Evolutionary conservation across 2,113 vertebrate genomes (phyloP), one percentile per base, ranked within the genome.

Genomic region (Corythaixoides concolor): DNA sequence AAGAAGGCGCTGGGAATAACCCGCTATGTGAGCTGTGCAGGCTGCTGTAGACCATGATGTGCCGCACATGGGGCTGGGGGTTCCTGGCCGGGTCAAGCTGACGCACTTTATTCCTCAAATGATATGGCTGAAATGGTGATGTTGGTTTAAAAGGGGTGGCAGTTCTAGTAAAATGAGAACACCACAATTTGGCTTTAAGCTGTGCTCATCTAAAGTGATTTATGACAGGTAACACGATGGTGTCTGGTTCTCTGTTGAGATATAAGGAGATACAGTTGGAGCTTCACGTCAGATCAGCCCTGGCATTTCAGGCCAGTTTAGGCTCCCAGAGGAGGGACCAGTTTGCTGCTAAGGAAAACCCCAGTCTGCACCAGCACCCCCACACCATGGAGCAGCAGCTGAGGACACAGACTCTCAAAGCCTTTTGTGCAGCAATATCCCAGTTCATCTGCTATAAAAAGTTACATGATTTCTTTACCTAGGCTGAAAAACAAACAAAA

Each of bases 141-240:
- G 14, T 7, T 43, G 37, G 11, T 69, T 85, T 75, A 41, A 64
- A 91, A 60, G 10, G 9, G 10, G 32, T 37, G 11, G 9, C 27
- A 35, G 6, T 88, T 41, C 53, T 16, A 41, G 28, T 53, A 64
- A 85, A 64, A 53, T 12, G 52, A 78, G 64, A 62, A 32, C 11
- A 35, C 9, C 33, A 33, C 23, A 16, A 18, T 55, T 41, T 35
- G 26, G 43, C 43, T 87, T 37, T 67, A 43, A 52, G 8, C 5
- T 35, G 32, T 11, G 21, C n/a, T 78, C 9, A 30, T 82, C 27
- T 85, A 9, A 58, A 80, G n/a, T 35, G 49, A 82, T 90, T 72
- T 75, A 8, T 37, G 56, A 2, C 33, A 11, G 0, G 2, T 33
- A 27, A 59, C 3, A 1, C 0, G 18, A 35, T 39, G 47, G 33